Conservation (phyloP, 2,113 vertebrate genomes). For the Ptilorrhoa leucosticta region DNA sequence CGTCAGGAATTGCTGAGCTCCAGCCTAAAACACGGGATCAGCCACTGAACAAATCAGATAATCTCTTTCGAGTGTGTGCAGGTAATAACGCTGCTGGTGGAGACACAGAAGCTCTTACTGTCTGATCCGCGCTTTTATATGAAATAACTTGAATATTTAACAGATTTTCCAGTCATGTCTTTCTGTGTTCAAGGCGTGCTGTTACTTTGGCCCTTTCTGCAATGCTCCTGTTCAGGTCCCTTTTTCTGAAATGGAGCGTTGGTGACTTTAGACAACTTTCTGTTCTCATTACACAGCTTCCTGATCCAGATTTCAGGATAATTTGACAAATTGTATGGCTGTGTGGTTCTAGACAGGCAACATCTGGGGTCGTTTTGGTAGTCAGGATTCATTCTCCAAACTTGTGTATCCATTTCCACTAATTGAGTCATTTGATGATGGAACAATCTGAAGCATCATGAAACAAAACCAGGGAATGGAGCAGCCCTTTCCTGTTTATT, state of each 20-base stretch:
- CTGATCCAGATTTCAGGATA: background rate
- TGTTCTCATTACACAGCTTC: background rate
- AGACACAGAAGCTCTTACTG: background rate
- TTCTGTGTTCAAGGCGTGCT: background rate
- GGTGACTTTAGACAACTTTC: background rate
- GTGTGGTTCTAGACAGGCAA: background rate
- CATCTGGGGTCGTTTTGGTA: background rate
- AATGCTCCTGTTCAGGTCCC: rapidly evolving
- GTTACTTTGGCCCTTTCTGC: background rate
- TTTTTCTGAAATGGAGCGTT: background rate
- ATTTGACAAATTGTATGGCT: background rate
- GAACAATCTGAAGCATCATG: background rate
- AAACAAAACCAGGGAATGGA: background rate
- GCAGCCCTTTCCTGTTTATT: background rate
- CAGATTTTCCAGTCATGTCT: background rate
- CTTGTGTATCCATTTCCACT: background rate
- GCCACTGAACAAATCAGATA: background rate
- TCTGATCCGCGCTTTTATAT: background rate
- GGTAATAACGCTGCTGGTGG: background rate
- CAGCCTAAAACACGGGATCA: background rate
- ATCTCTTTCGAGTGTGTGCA: background rate
- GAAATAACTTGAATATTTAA: background rate
- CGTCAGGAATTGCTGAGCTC: background rate
- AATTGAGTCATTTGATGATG: background rate
- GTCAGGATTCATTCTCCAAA: background rate